Evolutionary conservation across 1,140 invertebrate genomes (phyloP).

Genomic region (Drosophila varians): DNA sequence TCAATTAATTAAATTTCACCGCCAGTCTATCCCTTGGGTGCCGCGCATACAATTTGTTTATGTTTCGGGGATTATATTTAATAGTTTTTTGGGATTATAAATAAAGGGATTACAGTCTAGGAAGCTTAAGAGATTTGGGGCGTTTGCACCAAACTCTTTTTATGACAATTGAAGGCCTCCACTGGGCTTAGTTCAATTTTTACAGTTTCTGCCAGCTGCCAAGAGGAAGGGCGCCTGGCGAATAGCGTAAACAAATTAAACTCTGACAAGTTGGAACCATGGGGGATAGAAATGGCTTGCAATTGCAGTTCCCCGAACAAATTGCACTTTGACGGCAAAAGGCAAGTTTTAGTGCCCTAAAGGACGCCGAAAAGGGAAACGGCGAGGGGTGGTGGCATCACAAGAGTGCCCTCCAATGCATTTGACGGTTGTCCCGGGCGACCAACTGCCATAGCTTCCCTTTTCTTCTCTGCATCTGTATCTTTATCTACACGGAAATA

Average conservation of each 20-base stretch:
- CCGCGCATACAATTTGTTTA: conserved; percentile 1
- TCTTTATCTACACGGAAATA: conserved; percentile 4
- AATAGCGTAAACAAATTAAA: conserved; percentile 74
- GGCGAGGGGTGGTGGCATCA: conserved; percentile 20
- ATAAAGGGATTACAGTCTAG: conserved; percentile 11
- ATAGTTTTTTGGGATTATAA: conserved; percentile 26
- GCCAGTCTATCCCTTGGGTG: neutral
- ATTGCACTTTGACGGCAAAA: conserved; percentile 77
- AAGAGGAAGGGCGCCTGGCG: conserved; percentile 42
- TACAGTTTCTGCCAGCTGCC: conserved; percentile 51
- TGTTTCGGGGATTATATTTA: neutral
- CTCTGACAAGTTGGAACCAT: conserved; percentile 46
- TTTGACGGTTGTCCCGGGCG: conserved; percentile 72
- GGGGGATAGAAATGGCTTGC: conserved; percentile 11
- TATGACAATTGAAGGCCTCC: conserved; percentile 41
- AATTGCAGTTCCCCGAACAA: conserved; percentile 63
- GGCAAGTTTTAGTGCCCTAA: conserved; percentile 64
- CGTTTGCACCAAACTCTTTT: conserved; percentile 11
- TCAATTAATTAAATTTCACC: conserved; percentile 39
- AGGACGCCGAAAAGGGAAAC: conserved; percentile 15
- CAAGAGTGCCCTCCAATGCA: conserved; percentile 62
- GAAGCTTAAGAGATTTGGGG: conserved; percentile 10
- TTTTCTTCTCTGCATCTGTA: neutral
- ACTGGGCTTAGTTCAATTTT: conserved; percentile 47
- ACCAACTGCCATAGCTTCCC: conserved; percentile 39